These are phyloP conservation scores for Agrypnus murinus DNA, from an alignment of 2,888 invertebrate species.

Conservation along the genomic window DNA sequence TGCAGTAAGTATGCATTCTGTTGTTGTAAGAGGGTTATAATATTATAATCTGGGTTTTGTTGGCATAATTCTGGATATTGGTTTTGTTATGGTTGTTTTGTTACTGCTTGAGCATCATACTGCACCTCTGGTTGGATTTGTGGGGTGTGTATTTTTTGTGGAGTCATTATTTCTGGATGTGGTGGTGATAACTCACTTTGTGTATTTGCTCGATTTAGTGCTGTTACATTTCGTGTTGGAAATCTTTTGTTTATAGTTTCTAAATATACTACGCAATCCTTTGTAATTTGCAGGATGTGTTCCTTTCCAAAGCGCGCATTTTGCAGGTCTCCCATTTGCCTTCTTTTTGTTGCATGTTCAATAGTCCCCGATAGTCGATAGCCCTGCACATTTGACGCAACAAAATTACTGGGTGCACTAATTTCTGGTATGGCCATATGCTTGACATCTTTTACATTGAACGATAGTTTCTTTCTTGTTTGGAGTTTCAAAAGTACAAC, in stretches of 20 bases:
- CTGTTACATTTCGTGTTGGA: slow-evolving; percentile 23
- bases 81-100: slow-evolving; percentile 18
- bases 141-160: background rate
- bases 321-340: slow-evolving; percentile 23
- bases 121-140: slow-evolving; percentile 8
- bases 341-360: slow-evolving; percentile 35
- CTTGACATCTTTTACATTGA: too few relatives aligned
- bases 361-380: slow-evolving; percentile 23
- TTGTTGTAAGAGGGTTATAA: slow-evolving; percentile 24
- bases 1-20: slow-evolving; percentile 13
- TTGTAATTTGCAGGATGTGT: slow-evolving; percentile 41
- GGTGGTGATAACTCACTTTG: slow-evolving; percentile 12
- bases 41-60: slow-evolving; percentile 20
- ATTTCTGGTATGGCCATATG: slow-evolving; percentile 35
- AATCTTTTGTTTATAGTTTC: slow-evolving; percentile 30
- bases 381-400: slow-evolving; percentile 34
- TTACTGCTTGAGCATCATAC: slow-evolving; percentile 12
- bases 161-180: slow-evolving; percentile 7
- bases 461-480: slow-evolving; percentile 34
- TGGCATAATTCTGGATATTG: slow-evolving; percentile 20
- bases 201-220: slow-evolving; percentile 12
- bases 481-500: slow-evolving; percentile 32
- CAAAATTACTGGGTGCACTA: slow-evolving; percentile 36
- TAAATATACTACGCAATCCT: slow-evolving; percentile 33
- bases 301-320: slow-evolving; percentile 32